Conservation (phyloP, 2,113 vertebrate species). For the Desmodus rotundus region DNA sequence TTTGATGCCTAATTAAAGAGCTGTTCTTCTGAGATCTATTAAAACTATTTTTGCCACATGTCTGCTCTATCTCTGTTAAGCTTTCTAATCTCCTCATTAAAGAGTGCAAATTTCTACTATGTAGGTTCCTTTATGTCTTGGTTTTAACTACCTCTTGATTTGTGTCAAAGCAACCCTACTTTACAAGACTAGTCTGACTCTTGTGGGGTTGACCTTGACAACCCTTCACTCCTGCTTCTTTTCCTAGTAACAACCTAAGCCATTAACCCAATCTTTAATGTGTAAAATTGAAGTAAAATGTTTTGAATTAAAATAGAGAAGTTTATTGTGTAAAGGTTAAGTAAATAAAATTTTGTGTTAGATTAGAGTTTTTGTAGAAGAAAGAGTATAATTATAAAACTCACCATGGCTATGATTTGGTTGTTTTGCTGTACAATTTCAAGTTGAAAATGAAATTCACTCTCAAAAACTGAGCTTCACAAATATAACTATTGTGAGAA, state of each 20-base stretch:
- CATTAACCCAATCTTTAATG: not conserved
- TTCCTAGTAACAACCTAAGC: not conserved
- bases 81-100: not conserved
- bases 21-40: not conserved
- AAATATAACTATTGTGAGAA: not conserved
- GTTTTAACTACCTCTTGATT: not conserved
- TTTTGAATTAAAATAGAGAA: not conserved
- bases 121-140: not conserved
- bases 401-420: not conserved
- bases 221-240: not conserved
- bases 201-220: not conserved
- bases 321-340: not conserved
- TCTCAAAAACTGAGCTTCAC: not conserved
- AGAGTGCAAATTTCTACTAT: not conserved
- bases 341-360: not conserved
- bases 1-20: not conserved
- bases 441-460: not conserved
- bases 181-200: not conserved
- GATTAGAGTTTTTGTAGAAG: not conserved
- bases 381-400: not conserved
- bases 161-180: not conserved
- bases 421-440: not conserved
- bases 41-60: not conserved
- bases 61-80: not conserved
- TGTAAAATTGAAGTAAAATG: not conserved